Percentiles rank a stretch among this genome's conserved stretches.
Conservation (phyloP, 2,888 invertebrate genomes). For the Cyrtodaria siliqua region DNA sequence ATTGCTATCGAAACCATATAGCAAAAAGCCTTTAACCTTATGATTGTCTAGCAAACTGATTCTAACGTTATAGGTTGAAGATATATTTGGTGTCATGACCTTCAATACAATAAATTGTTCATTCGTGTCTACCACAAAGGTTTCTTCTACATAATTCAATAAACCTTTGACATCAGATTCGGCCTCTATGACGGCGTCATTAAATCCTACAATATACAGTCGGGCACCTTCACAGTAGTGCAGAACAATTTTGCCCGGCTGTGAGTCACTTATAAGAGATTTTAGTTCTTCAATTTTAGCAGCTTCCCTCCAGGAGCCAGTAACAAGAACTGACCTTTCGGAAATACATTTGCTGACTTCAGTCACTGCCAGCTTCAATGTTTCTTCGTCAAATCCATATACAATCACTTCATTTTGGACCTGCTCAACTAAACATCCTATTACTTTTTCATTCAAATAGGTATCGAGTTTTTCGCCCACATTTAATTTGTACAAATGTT, state of each 20-base stretch:
- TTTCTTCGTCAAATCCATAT: slow-evolving; percentile 7
- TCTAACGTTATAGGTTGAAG: no score
- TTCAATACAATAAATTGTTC: no score
- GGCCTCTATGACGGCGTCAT: neutral
- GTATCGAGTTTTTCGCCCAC: neutral
- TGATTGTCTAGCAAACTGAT: no score
- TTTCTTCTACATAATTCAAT: no score
- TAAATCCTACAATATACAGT: neutral
- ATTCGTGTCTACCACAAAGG: no score
- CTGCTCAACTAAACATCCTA: slow-evolving; percentile 6
- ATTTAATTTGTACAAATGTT: no score
- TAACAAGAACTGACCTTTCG: no score
- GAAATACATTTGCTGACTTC: neutral
- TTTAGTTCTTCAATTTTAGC: no score
- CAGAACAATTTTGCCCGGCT: no score
- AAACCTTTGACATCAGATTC: neutral
- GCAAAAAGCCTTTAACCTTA: neutral
- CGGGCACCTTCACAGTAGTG: neutral
- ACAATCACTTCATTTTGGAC: neutral
- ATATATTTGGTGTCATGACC: no score
- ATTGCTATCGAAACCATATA: neutral
- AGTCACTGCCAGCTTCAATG: neutral
- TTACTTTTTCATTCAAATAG: neutral
- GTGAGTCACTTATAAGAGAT: no score
- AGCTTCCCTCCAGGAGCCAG: no score